phyloP scores from a whole-genome alignment of 1,140 invertebrate species.

The Magallana angulata region DNA sequence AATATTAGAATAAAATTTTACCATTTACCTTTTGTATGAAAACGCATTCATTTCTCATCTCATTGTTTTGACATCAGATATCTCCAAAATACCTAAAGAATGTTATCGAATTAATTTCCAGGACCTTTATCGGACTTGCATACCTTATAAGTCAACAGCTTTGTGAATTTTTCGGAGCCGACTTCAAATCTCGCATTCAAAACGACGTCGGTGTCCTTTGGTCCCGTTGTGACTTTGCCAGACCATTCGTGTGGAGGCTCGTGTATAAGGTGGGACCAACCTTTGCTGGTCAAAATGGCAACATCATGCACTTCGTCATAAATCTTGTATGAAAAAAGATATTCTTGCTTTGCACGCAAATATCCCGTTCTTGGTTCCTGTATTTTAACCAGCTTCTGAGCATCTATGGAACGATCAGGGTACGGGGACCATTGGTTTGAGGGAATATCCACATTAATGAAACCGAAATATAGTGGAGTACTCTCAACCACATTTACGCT shows the following conservation, averaged over 20 bases:
- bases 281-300: slow-evolving; percentile 44
- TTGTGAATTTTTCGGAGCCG: slow-evolving; percentile 32
- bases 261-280: slow-evolving; percentile 44
- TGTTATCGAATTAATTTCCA: not conserved
- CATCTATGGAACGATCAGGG: slow-evolving; percentile 16
- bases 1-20: no score
- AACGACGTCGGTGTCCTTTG: slow-evolving; percentile 43
- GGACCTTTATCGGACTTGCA: not conserved
- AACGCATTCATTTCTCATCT: not conserved
- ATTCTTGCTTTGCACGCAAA: slow-evolving; percentile 23
- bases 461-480: slow-evolving; percentile 11
- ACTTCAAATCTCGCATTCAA: slow-evolving; percentile 47
- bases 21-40: not conserved
- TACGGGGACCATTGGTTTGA: slow-evolving; percentile 46
- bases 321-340: slow-evolving; percentile 40
- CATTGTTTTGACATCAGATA: not conserved
- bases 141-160: slow-evolving; percentile 46
- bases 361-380: slow-evolving; percentile 19
- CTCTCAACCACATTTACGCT: not conserved
- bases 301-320: slow-evolving; percentile 39
- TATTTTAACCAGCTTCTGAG: not conserved
- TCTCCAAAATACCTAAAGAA: not conserved
- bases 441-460: slow-evolving; percentile 42
- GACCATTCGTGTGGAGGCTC: slow-evolving; percentile 30
- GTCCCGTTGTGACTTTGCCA: slow-evolving; percentile 44